Evolutionary conservation across 2,888 invertebrate species (phyloP).

Genomic region (Melanostoma scalare): DNA sequence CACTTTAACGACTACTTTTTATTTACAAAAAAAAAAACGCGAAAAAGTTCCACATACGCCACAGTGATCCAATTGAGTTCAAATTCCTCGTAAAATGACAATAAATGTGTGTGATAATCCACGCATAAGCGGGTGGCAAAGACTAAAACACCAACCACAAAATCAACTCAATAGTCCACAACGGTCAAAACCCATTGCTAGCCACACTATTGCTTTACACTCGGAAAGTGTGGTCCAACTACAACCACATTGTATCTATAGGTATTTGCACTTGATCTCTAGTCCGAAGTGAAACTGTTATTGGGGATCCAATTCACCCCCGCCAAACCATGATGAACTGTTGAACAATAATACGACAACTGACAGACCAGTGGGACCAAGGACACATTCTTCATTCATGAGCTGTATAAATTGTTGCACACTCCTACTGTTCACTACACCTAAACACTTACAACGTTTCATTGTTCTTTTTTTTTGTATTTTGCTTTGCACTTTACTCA

Average conservation of each 20-base stretch:
- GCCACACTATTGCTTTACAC: constrained; percentile 46
- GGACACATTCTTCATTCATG: constrained; percentile 62
- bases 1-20: too few relatives aligned
- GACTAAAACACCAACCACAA: constrained; percentile 32
- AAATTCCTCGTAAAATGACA: constrained; percentile 14
- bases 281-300: constrained; percentile 18
- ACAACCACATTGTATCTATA: constrained; percentile 23
- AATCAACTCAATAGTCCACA: constrained; percentile 17
- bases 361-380: constrained; percentile 43
- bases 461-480: neutral
- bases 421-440: neutral
- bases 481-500: neutral
- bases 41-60: constrained; percentile 49
- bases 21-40: neutral
- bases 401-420: constrained; percentile 61
- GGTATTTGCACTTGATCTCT: constrained; percentile 49
- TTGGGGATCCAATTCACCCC: constrained; percentile 46
- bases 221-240: constrained; percentile 25
- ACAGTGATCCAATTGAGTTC: constrained; percentile 22
- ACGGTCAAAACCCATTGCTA: constrained; percentile 26
- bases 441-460: constrained; percentile 12
- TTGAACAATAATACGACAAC: constrained; percentile 63
- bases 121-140: constrained; percentile 9
- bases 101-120: constrained; percentile 31
- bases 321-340: constrained; percentile 60